Evolutionary conservation across 2,797 vertebrate genomes (phyloP), one percentile per base, ranked within the genome.

Genomic region (Taeniopygia guttata): DNA sequence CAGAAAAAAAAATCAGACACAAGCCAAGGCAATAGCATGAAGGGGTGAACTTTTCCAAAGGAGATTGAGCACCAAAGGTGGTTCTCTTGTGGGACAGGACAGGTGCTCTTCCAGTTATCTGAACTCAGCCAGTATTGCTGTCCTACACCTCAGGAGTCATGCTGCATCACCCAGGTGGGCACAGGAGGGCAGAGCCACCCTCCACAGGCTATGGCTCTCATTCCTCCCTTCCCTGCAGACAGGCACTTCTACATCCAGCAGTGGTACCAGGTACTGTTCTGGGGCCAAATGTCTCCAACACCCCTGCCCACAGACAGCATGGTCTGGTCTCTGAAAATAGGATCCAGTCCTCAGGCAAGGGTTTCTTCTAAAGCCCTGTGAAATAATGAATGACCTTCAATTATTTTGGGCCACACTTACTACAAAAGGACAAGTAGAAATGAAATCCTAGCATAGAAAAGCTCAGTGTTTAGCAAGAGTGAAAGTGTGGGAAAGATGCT

Each of bases 181-280:
- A n/a, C 40, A 20, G 20, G n/a, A 73, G 36, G 49, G 40, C 43
- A 85, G 72, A 60, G 13, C 20, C 55, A 81, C 13, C 7, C 19
- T 74, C 34, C 26, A 3, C 0, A 30, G 16, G 22, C n/a, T 42
- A 3, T 0, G 1, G 43, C 36, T 75, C 40, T 48, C 36, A 29
- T 74, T 70, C 16, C 14, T 66, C 17, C 55, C 29, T 54, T 72
- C 30, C 29, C 26, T 60, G 32, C 10, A 32, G 25, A 34, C 23
- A 60, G 36, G 29, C 10, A 40, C 60, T 45, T 48, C 54, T 26
- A 38, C 25, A 64, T 10, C 9, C 27, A 73, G 43, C 43, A 46
- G 23, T 5, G 7, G 14, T 49, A 14, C 32, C 56, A 68, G 30
- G 22, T 40, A 12, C 38, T 76, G 27, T 21, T 59, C 72, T 38